Base-by-base conservation (phyloP, 2,113 vertebrate species). In the Oryctolagus cuniculus region DNA sequence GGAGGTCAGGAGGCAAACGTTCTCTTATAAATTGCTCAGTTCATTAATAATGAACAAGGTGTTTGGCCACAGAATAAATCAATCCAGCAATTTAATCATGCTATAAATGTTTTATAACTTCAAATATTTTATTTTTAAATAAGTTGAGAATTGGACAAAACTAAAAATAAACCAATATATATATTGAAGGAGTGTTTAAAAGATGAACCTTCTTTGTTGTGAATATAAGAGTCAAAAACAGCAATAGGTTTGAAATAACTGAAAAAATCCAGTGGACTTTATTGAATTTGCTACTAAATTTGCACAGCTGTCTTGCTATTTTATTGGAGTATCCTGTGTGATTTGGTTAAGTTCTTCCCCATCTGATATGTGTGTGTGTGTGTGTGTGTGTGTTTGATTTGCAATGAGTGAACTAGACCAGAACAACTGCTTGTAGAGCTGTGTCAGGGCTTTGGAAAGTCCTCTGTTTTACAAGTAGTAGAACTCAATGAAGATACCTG, bases 31-130 rank as follows among this genome's bases (percentile, higher is more conserved):
- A 78, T n/a, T 91, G 36, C 34, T 93, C n/a, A 82, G 63, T 16
- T 70, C n/a, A 4, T 82, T 85, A 66, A 78, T 93, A 93, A 92
- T 53, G 27, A 82, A 21, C 27, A 91, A 67, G 22, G 64, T 72
- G 8, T 83, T 80, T 73, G 85, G 66, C 49, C 77, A 55, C n/a
- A 49, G 27, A 66, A 80, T 58, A 67, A 91, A 21, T 78, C 51
- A 86, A 53, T 55, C 69, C 58, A 49, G 55, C 25, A 89, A 86
- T 51, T 73, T 82, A 89, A 79, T 63, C 66, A 22, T 91, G 38
- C 17, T 73, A 44, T 91, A 22, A 83, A 79, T 95, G 92, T 64
- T 73, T 88, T 70, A 64, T 66, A 64, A 53, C 77, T 84, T 58
- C 12, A 44, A 77, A 77, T 44, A 34, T 5, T 81, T 82, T 61